A percentile compares a stretch with the other conserved stretches of the same genome.
These are phyloP conservation scores for Adelosebastes latens DNA, from an alignment of 2,797 vertebrate genomes.

Conservation along the genomic window DNA sequence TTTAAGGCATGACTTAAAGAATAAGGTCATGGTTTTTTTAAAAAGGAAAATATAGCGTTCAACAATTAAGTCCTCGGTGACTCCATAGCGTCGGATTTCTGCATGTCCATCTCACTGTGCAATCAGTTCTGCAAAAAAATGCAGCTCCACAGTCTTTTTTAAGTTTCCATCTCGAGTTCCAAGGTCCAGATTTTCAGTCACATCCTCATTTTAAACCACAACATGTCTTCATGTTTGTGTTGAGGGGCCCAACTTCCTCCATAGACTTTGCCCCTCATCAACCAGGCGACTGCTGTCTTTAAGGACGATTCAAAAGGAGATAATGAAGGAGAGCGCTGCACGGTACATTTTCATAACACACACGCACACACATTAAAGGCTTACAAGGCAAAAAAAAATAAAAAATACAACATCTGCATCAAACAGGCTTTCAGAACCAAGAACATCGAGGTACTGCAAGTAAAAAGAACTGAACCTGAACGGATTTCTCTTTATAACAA, in stretches of 20 bases:
- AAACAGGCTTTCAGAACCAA: slow-evolving; percentile 51
- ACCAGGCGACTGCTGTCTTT: slow-evolving; percentile 17
- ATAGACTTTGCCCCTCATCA: neutral
- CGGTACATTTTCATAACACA: slow-evolving; percentile 44
- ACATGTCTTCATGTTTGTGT: neutral
- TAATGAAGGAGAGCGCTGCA: slow-evolving; percentile 41
- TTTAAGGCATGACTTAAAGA: slow-evolving; percentile 76
- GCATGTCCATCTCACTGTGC: slow-evolving; percentile 59
- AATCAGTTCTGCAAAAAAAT: slow-evolving; percentile 44
- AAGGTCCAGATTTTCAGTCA: slow-evolving; percentile 36
- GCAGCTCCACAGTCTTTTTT: slow-evolving; percentile 55
- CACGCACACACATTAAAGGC: slow-evolving; percentile 39
- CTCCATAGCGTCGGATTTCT: slow-evolving; percentile 58
- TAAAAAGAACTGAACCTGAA: slow-evolving; percentile 41
- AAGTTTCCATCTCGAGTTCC: slow-evolving; percentile 19
- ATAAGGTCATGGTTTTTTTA: slow-evolving; percentile 52
- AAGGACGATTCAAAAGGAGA: slow-evolving; percentile 28
- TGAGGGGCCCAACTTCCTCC: slow-evolving; percentile 19
- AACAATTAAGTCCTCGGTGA: slow-evolving; percentile 56
- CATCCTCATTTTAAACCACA: slow-evolving; percentile 32
- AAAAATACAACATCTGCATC: slow-evolving; percentile 27
- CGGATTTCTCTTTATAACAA: slow-evolving; percentile 39
- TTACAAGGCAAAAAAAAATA: slow-evolving; percentile 41
- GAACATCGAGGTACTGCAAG: slow-evolving; percentile 40
- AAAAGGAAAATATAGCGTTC: slow-evolving; percentile 51